Conservation (phyloP, 1,140 invertebrate species). For the Zaprionus taronus region DNA sequence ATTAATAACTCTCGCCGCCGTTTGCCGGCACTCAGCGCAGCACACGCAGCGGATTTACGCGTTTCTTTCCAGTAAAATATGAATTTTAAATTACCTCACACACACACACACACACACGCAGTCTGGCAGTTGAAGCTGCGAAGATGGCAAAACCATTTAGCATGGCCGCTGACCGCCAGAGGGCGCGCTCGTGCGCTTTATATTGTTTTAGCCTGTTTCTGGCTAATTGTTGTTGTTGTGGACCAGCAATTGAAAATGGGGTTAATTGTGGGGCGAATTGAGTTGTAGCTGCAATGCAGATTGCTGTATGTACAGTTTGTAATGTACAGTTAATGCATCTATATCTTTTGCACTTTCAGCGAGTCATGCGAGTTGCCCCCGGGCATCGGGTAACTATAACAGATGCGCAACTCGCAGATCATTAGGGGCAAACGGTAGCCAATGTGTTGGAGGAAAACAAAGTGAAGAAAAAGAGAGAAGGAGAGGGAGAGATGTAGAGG, state of each 20-base stretch:
- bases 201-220: neutral
- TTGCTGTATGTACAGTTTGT: neutral
- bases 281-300: conserved; percentile 58
- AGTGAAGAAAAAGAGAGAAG: conserved; percentile 15
- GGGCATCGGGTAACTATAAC: conserved; percentile 28
- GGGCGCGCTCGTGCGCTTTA: conserved; percentile 39
- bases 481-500: conserved; percentile 24
- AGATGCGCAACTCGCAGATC: conserved; percentile 31
- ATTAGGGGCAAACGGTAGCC: conserved; percentile 62
- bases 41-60: conserved; percentile 44
- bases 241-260: conserved; percentile 3
- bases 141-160: conserved; percentile 33
- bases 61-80: conserved; percentile 71
- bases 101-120: conserved; percentile 12
- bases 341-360: conserved; percentile 25
- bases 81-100: conserved; percentile 72
- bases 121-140: neutral
- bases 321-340: neutral
- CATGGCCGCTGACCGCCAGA: conserved; percentile 39
- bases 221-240: neutral
- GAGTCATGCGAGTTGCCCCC: conserved; percentile 53
- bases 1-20: conserved; percentile 71
- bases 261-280: conserved; percentile 39
- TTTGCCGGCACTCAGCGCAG: conserved; percentile 71
- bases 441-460: conserved; percentile 10